Base-by-base conservation (phyloP, 2,113 vertebrate species). In the Otolemur garnettii region DNA sequence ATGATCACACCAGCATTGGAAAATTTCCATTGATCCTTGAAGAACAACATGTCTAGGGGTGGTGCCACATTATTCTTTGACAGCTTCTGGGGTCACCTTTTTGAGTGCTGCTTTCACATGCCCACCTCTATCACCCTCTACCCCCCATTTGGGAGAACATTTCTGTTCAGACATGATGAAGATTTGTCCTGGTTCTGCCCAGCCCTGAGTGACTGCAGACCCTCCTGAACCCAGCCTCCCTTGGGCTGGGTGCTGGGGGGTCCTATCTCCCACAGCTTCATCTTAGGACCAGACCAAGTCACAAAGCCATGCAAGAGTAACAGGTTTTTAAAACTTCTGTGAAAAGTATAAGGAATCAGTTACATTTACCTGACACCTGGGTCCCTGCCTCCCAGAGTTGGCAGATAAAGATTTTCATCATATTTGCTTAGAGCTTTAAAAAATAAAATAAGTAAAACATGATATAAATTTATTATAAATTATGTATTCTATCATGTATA, bases 161-260 rank as follows among this genome's bases (percentile, higher is more conserved):
- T 28, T n/a, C 42, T 72, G 38, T 38, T 45, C 45, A 13, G 7
- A 50, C 80, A 28, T 35, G 0, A 0, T 28, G 22, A 17, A 19
- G 30, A 17, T 45, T 35, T 13, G 22, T 30, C 91, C 71, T 57
- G 80, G 69, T 42, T 35, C 26, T 60, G 38, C 3, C 0, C 1
- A 0, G 30, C 17, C 3, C 11, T 4, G 33, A 12, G 64, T 42
- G 0, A 18, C 9, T 19, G 1, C 2, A 92, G 14, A 2, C 15
- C 60, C 35, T 33, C 59, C 7, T 21, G 87, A 26, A 21, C 53
- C 35, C 35, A 4, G 30, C n/a, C 12, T 64, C 60, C 42, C 42
- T 77, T 3, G 7, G 13, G 24, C 6, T 1, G 1, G 9, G 53
- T 4, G 4, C 17, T 50, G 45, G 17, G 17, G 69, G 33, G 33